A percentile compares a stretch with the other conserved stretches of the same genome.
Conservation (phyloP, 1,140 invertebrate species). For the Sminthurides bifidus region DNA sequence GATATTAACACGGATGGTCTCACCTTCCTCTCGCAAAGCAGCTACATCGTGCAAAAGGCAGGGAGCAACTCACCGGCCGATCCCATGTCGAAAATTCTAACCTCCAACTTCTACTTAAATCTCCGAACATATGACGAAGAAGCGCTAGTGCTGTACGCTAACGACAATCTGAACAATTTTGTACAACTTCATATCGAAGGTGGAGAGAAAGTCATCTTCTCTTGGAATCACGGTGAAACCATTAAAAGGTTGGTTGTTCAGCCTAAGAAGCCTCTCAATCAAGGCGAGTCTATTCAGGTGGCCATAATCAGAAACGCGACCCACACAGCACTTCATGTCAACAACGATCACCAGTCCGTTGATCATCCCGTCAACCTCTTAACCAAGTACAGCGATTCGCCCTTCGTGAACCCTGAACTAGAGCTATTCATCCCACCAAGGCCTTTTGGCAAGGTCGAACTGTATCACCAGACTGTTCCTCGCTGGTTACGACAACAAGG, state of each 20-base stretch:
- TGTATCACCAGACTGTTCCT: constrained; percentile 75
- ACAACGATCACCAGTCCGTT: constrained; percentile 59
- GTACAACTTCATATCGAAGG: constrained; percentile 74
- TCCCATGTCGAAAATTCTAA: constrained; percentile 57
- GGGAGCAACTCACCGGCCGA: constrained; percentile 48
- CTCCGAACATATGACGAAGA: constrained; percentile 71
- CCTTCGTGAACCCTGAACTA: constrained; percentile 68
- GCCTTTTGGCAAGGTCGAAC: constrained; percentile 64
- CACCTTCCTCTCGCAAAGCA: constrained; percentile 68
- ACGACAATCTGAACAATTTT: constrained; percentile 88
- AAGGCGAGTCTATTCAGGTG: constrained; percentile 69
- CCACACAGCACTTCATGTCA: constrained; percentile 66
- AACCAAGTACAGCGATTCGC: constrained; percentile 63
- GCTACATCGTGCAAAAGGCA: constrained; percentile 66
- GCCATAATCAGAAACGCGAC: constrained; percentile 61
- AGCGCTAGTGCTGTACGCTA: constrained; percentile 74
- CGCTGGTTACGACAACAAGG: constrained; percentile 58
- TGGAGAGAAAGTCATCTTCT: constrained; percentile 58
- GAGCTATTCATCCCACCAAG: constrained; percentile 73
- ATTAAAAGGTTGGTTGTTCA: constrained; percentile 45
- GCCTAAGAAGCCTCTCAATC: constrained; percentile 45
- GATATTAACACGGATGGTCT: constrained; percentile 80
- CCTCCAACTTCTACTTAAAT: constrained; percentile 69
- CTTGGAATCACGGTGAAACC: constrained; percentile 64
- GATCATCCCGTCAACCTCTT: constrained; percentile 56